Base-by-base conservation (phyloP, 2,888 invertebrate species). In the Carterocephalus palaemon region DNA sequence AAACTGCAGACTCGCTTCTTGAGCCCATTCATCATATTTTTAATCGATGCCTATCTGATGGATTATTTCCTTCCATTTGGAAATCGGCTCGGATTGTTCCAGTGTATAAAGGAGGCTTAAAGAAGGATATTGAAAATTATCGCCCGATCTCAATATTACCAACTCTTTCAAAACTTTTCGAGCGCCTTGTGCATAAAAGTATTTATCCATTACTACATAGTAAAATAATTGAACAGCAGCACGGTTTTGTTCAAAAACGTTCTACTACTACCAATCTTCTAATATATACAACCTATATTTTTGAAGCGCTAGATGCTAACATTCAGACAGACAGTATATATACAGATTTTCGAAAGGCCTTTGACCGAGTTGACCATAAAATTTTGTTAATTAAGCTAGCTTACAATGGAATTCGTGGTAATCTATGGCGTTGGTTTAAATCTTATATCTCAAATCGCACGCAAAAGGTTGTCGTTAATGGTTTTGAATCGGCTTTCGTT, bases 131-230 rank as follows among this genome's bases (percentile, higher is more conserved):
- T 2, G 41, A 32, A 17, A 54, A 56, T 10, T 54, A 53, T n/a
- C n/a, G n/a, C n/a, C n/a, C n/a, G n/a, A n/a, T n/a, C 19, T 54
- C 49, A n/a, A 48, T 52, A 3, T 12, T 56, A 7, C 29, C 50
- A 1, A 24, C 42, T 4, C 15, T 55, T 12, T 42, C 52, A 2
- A 57, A 57, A 33, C 29, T 54, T 23, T 53, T 57, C 20, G 57
- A 55, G 23, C 49, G 46, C 22, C 24, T 56, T 0, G 48, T 55
- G 0, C 49, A 53, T 20, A 22, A 46, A 19, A 19, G 28, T 3
- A 47, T 57, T 4, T 53, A 53, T 46, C 48, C 52, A 2, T 7
- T 15, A 10, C 5, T 51, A 22, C 52, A 53, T 23, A 41, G 29
- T 9, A 7, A 16, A n/a, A 49, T 54, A 4, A 37, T 49, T 24